Conservation (phyloP, 2,888 invertebrate species). For the Lasioglossum leucozonium region DNA sequence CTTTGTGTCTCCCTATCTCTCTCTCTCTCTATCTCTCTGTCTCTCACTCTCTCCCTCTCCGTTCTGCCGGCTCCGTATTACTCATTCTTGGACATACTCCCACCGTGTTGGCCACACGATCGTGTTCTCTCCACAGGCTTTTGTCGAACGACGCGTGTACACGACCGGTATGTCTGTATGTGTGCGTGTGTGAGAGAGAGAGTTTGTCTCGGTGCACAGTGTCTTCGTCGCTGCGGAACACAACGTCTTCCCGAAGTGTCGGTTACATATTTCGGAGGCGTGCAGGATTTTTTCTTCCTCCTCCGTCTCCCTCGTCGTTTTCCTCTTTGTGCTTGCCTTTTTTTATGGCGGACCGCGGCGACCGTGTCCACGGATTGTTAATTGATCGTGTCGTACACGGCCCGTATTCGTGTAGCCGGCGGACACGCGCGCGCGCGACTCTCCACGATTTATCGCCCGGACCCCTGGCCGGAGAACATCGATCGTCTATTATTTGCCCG, state of each 20-base stretch:
- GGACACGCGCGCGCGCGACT: conserved; percentile 5
- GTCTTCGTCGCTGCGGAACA: conserved; percentile 3
- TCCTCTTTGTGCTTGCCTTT: background rate
- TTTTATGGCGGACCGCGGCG: background rate
- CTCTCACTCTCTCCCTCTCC: too few relatives aligned
- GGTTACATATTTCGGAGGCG: conserved; percentile 52
- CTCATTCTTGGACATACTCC: conserved; percentile 57
- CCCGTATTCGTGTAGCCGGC: conserved; percentile 26
- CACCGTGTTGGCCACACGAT: conserved; percentile 27
- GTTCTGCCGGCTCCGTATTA: conserved; percentile 45
- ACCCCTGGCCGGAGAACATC: background rate
- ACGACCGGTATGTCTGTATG: too few relatives aligned
- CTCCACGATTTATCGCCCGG: conserved; percentile 2
- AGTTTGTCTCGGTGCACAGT: background rate
- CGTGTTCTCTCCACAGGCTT: conserved; percentile 29
- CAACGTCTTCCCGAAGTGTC: conserved; percentile 43
- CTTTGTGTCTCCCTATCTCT: conserved; percentile 46
- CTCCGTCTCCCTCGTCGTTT: background rate
- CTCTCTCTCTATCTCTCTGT: background rate
- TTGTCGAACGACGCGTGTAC: conserved; percentile 26
- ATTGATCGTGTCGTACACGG: conserved; percentile 52
- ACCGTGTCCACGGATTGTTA: conserved; percentile 30
- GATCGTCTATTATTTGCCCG: background rate
- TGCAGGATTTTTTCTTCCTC: conserved; percentile 18
- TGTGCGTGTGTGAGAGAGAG: too few relatives aligned